Conservation (phyloP, 2,113 vertebrate genomes). For the Ranitomeya variabilis region DNA sequence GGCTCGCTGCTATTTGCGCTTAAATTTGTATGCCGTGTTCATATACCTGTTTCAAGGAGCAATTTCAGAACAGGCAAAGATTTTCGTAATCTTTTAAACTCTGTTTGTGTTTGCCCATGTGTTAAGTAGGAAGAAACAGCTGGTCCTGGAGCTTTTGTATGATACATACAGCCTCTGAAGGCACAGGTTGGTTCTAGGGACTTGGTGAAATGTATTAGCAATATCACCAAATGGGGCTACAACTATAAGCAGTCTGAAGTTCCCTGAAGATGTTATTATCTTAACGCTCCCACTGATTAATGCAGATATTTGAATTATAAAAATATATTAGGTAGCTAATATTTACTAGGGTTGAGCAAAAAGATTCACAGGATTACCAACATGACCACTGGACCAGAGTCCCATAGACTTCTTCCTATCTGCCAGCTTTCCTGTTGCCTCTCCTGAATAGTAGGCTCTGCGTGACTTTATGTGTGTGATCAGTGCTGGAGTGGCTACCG, state of each 20-base stretch:
- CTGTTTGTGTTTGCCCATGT: background rate
- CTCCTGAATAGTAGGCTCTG: too few species aligned
- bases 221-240: background rate
- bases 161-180: background rate
- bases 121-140: too few species aligned
- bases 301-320: background rate
- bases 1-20: background rate
- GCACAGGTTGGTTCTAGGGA: background rate
- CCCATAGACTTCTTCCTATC: too few species aligned
- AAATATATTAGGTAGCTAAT: background rate
- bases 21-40: background rate
- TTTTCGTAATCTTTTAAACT: conserved; percentile 2
- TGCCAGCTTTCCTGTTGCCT: too few species aligned
- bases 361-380: too few species aligned
- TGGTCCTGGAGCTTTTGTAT: background rate
- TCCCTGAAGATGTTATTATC: background rate
- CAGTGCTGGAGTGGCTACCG: too few species aligned
- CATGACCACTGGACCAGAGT: too few species aligned
- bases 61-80: background rate
- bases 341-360: too few species aligned
- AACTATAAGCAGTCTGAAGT: background rate
- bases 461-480: too few species aligned
- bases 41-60: background rate
- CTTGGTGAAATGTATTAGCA: background rate
- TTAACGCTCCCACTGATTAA: background rate